A percentile compares a stretch with the other conserved stretches of the same genome.
Conservation (phyloP, 2,113 vertebrate species). For the Hiodon tergisus region DNA sequence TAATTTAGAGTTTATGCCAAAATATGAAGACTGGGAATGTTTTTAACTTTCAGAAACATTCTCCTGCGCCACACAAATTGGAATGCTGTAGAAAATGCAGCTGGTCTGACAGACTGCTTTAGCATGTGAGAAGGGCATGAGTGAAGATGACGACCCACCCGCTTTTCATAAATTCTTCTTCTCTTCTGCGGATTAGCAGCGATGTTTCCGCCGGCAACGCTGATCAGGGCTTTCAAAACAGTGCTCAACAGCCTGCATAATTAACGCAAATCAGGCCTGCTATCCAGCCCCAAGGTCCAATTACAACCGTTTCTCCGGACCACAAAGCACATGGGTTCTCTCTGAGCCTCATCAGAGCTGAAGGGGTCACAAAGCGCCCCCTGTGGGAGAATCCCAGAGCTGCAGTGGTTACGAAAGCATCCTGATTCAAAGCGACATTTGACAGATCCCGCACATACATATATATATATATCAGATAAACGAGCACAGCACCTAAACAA, state of each 20-base stretch:
- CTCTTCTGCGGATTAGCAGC: background rate
- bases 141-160: background rate
- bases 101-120: no score
- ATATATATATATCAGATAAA: slow-evolving; percentile 1
- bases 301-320: slow-evolving; percentile 31
- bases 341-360: background rate
- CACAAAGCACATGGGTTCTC: slow-evolving; percentile 16
- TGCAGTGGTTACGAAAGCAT: background rate
- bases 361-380: background rate
- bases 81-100: no score
- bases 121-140: background rate
- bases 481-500: background rate
- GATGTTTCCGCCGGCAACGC: background rate
- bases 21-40: no score
- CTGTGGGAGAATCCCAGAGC: background rate
- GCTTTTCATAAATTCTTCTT: background rate
- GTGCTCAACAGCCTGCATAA: background rate
- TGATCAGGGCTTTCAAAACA: background rate
- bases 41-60: no score
- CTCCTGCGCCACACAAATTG: no score
- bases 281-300: background rate
- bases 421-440: slow-evolving; percentile 12
- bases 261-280: background rate
- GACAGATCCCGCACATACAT: slow-evolving; percentile 19
- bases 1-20: no score